A percentile compares a stretch with the other conserved stretches of the same genome.
Evolutionary conservation across 2,888 invertebrate species (phyloP).

Genomic region (Drosophila atripex): DNA sequence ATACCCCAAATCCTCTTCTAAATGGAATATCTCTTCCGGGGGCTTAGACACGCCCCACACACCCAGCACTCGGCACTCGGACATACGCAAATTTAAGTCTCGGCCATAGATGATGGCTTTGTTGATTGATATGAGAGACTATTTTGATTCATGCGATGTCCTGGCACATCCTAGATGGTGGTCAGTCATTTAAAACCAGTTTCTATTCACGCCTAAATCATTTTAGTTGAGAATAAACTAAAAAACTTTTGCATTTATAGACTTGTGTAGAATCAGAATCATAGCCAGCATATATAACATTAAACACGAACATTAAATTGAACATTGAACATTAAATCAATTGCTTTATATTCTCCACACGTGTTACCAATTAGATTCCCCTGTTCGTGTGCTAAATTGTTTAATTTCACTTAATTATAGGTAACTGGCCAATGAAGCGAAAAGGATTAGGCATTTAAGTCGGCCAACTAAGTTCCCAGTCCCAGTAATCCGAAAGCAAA

Average conservation of each 20-base stretch:
- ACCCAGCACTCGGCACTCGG: conserved; percentile 8
- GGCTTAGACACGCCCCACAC: conserved; percentile 7
- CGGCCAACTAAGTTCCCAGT: conserved; percentile 34
- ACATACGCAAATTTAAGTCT: conserved; percentile 39
- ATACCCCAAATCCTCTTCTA: conserved; percentile 34
- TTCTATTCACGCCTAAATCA: no score
- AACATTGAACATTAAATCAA: background rate
- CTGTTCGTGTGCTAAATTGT: conserved; percentile 63
- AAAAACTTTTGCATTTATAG: no score
- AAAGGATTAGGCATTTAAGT: conserved; percentile 62
- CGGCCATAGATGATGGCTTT: conserved; percentile 26
- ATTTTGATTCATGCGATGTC: conserved; percentile 23
- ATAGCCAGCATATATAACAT: no score
- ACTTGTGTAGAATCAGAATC: no score
- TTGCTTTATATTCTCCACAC: background rate
- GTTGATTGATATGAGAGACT: conserved; percentile 29
- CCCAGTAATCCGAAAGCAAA: conserved; percentile 25
- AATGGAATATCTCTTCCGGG: conserved; percentile 39
- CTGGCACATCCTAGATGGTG: background rate
- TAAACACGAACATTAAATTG: no score
- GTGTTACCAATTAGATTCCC: conserved; percentile 42
- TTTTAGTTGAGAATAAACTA: no score
- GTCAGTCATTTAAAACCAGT: background rate
- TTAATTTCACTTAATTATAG: conserved; percentile 67
- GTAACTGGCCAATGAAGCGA: conserved; percentile 31